phyloP scores from a whole-genome alignment of 1,140 invertebrate genomes.

The Sweltsa coloradensis region DNA sequence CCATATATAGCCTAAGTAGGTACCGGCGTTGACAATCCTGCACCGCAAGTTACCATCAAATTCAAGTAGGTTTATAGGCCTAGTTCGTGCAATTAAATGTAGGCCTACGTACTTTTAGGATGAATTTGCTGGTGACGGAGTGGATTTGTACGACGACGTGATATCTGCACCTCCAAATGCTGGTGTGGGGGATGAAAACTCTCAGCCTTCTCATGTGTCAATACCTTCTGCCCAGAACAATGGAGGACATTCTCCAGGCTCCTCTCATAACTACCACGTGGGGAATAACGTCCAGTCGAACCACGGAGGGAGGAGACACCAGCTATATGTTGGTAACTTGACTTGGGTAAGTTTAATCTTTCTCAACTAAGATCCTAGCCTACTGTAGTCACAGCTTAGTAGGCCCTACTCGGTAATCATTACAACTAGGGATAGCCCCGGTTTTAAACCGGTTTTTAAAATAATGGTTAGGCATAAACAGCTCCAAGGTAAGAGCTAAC shows the following conservation, averaged over 20 bases:
- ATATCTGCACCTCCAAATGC: conserved; percentile 57
- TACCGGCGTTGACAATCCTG: too few relatives aligned
- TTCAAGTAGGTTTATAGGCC: neutral
- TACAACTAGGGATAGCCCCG: too few relatives aligned
- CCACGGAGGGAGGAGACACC: conserved; percentile 64
- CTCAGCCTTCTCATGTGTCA: conserved; percentile 13
- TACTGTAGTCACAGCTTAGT: too few relatives aligned
- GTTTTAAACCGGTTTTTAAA: too few relatives aligned
- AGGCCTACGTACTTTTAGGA: conserved; percentile 42
- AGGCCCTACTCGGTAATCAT: too few relatives aligned
- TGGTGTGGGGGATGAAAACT: conserved; percentile 31
- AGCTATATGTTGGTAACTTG: conserved; percentile 91
- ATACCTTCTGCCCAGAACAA: conserved; percentile 23
- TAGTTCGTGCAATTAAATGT: neutral
- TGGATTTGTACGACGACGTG: conserved; percentile 95
- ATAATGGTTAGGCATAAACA: too few relatives aligned
- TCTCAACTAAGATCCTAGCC: too few relatives aligned
- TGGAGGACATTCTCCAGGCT: conserved; percentile 30
- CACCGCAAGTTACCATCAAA: neutral
- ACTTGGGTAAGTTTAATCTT: conserved; percentile 62
- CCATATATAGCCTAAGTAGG: too few relatives aligned
- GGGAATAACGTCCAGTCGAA: conserved; percentile 56
- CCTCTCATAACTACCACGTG: conserved; percentile 46
- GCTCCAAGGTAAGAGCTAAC: too few relatives aligned
- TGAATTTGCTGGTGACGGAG: conserved; percentile 71